Base-by-base conservation (phyloP, 2,113 vertebrate species). In the Dromiciops gliroides region DNA sequence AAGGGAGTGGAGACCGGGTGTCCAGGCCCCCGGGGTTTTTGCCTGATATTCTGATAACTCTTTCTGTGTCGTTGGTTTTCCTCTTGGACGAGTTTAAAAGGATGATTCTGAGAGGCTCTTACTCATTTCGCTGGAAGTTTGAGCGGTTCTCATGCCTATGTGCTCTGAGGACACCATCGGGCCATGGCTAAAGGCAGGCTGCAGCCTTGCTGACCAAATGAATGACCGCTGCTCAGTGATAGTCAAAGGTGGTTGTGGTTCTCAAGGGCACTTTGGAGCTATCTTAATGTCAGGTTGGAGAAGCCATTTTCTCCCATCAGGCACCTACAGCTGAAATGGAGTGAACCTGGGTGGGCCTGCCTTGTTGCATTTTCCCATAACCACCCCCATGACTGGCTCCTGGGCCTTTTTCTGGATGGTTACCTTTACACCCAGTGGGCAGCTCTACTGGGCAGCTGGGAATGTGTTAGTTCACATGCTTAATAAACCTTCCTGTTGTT, bases 171-270 rank as follows among this genome's bases (percentile, higher is more conserved):
- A 11, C 10, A 31, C 31, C 8, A 31, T 11, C 31, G 56, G 10
- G 28, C 9, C 28, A n/a, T n/a, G n/a, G n/a, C n/a, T n/a, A n/a
- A n/a, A n/a, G n/a, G n/a, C n/a, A n/a, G n/a, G n/a, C n/a, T n/a
- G n/a, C n/a, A n/a, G n/a, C n/a, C n/a, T n/a, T n/a, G n/a, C n/a
- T n/a, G n/a, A n/a, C n/a, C n/a, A n/a, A n/a, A n/a, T n/a, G n/a
- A n/a, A n/a, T n/a, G n/a, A n/a, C n/a, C n/a, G n/a, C n/a, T n/a
- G n/a, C n/a, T 25, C 28, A 11, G 26, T 96, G 96, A 51, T 97
- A 97, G 97, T 97, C 97, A 94, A 97, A 96, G 90, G 90, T 28
- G 3, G 50, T 11, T 26, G 23, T 28, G 25, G 47, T 11, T 16
- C 1, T 28, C 0, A 11, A 7, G 24, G 48, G 19, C 4, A 3